Conservation (phyloP, 1,140 invertebrate species). For the Lutraria rhynchaena region DNA sequence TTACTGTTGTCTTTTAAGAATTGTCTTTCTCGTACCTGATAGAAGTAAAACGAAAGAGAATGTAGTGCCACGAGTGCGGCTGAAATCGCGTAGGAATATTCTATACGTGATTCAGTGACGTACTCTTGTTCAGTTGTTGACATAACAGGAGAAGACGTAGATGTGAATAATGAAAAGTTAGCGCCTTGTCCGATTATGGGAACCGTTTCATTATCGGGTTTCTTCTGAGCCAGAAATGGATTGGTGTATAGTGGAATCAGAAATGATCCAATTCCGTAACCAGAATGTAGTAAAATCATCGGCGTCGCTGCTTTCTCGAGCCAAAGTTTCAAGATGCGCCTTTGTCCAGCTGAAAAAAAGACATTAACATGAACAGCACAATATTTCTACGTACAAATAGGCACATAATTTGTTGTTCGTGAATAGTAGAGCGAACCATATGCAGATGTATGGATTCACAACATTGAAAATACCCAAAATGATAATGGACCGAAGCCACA, state of each 20-base stretch:
- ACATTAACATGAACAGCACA: too few species aligned
- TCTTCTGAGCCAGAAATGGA: constrained; percentile 37
- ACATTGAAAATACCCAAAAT: too few species aligned
- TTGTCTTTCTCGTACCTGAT: constrained; percentile 11
- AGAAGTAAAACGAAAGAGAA: constrained; percentile 62
- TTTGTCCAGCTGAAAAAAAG: constrained; percentile 39
- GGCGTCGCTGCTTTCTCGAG: constrained; percentile 25
- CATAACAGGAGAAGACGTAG: background rate
- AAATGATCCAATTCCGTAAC: constrained; percentile 49
- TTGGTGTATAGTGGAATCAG: constrained; percentile 41
- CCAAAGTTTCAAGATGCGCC: constrained; percentile 15
- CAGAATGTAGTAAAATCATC: constrained; percentile 38
- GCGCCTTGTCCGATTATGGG: too few species aligned
- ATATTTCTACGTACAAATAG: too few species aligned
- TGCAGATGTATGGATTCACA: too few species aligned
- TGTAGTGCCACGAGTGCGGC: constrained; percentile 50
- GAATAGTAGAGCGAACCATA: too few species aligned
- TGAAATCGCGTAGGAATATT: constrained; percentile 65
- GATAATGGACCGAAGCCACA: too few species aligned
- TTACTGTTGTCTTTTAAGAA: background rate
- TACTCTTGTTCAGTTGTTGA: background rate
- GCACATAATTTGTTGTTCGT: too few species aligned
- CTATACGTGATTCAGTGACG: constrained; percentile 63
- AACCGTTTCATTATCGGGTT: background rate
- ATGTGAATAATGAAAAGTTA: background rate